Base-by-base conservation (phyloP, 2,888 invertebrate genomes). In the Tribolium freemani region DNA sequence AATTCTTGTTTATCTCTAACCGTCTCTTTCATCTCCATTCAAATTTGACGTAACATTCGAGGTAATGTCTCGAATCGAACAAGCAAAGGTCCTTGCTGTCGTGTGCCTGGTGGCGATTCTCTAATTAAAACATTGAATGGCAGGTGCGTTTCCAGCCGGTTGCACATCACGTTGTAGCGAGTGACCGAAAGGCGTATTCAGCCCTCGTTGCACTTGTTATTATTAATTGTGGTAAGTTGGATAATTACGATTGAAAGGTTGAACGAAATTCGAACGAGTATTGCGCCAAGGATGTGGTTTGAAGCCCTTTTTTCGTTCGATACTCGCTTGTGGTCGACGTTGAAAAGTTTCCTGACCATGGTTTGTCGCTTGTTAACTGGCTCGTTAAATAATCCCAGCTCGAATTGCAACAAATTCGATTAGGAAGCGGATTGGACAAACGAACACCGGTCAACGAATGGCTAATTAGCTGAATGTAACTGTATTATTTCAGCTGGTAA, bases 341-440 rank as follows among this genome's bases (percentile, higher is more conserved):
- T 82, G 83, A 82, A 82, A 82, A 79, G 83, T 83, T 83, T 83
- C 83, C 81, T 80, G 78, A 79, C 79, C 82, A 82, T 81, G 83
- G 80, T 83, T 83, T 82, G 80, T 81, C 82, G 81, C 80, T 80
- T 82, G 81, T 80, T 83, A 82, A 83, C 82, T 78, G 82, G 80
- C 81, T 83, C 82, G 81, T 83, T 83, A 81, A 83, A 82, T 82
- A 83, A 79, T 80, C 80, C 79, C 54, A 73, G 79, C 77, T 83
- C 77, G 75, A 76, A 76, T 83, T 82, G 79, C 81, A 72, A 77
- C 77, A 66, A 77, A 63, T 45, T 56, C 48, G 8, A 66, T 66
- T 54, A 66, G 46, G 45, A 54, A 63, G 6, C 13, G 16, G 38
- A 16, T 56, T 30, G 6, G 38, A 5, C 26, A 10, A 26, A 53